Evolutionary conservation across 2,113 vertebrate species (phyloP), one percentile per base, ranked within the genome.

Genomic region (Ranitomeya variabilis): DNA sequence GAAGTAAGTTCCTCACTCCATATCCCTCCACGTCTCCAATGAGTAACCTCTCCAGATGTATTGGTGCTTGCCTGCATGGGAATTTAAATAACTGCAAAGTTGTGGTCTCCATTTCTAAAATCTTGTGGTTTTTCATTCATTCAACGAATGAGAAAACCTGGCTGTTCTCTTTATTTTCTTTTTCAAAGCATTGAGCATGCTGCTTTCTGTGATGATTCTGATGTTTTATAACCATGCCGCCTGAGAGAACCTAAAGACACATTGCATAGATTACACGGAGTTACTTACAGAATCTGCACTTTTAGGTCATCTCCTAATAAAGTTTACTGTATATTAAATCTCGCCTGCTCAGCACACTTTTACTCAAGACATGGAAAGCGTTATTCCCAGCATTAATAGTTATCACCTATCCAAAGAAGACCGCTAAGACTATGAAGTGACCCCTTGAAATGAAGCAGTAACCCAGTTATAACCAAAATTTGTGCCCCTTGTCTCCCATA

Each of bases 1-100:
- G 95, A 97, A 97, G 97, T 97, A 97, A 98, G 96, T 97, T 91
- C 51, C 83, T 69, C 66, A 81, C 79, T 89, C 89, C 89, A 85
- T 88, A 74, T 73, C 84, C 66, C 69, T 31, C 59, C 81, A 52
- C 66, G 54, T 62, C 54, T 62, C 57, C 31, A 60, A 77, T 23
- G 59, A 88, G 55, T 83, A 76, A 73, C 80, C 37, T 82, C 78
- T 71, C 45, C 85, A 83, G 74, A 81, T 87, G 86, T 83, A 74
- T 85, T 64, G 67, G 84, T 89, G 89, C 83, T 86, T 89, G 89
- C 78, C 83, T 89, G 89, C 83, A 86, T 89, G 89, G 89, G 84
- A 85, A 85, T 90, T 64, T 10, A 86, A 54, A 74, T 14, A 60
- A 76, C 51, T 12, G 59, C 60, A 83, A 89, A 45, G 51, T 76